Percentiles rank a stretch among this genome's conserved stretches.
Evolutionary conservation across 2,888 invertebrate species (phyloP).

Genomic region (Colostygia pectinataria): DNA sequence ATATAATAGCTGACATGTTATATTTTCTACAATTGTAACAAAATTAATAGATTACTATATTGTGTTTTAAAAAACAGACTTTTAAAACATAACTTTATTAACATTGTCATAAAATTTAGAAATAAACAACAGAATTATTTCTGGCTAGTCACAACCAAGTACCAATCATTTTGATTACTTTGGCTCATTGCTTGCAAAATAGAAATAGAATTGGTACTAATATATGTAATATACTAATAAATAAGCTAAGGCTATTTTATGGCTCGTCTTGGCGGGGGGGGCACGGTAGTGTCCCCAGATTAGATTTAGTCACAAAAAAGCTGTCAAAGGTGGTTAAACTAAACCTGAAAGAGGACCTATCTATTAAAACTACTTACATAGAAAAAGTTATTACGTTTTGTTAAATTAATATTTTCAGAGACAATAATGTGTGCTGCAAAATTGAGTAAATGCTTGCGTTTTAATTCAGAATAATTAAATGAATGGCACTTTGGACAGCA

Average conservation of each 20-base stretch:
- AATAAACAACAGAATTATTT: constrained; percentile 68
- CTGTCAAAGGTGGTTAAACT: no score
- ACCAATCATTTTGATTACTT: constrained; percentile 66
- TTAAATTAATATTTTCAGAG: not conserved
- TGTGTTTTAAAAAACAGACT: constrained; percentile 41
- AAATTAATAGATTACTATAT: constrained; percentile 40
- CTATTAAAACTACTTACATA: no score
- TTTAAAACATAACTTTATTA: constrained; percentile 45
- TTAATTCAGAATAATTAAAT: not conserved
- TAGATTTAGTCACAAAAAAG: no score
- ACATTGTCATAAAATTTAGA: constrained; percentile 71
- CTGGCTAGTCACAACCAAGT: constrained; percentile 66
- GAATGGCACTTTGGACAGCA: constrained; percentile 15
- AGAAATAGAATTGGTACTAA: constrained; percentile 28
- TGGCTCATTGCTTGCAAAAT: constrained; percentile 57
- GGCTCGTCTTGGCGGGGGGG: no score
- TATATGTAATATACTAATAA: no score
- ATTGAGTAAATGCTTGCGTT: not conserved
- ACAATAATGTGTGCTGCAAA: not conserved
- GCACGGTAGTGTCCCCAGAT: no score
- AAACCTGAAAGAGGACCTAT: no score
- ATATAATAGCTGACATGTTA: constrained; percentile 37
- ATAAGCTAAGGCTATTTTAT: no score
- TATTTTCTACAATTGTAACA: constrained; percentile 35
- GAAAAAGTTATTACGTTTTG: not conserved